A percentile compares a stretch with the other conserved stretches of the same genome.
These are phyloP conservation scores for Vanacampus margaritifer DNA, from an alignment of 2,113 vertebrate species.

Conservation along the genomic window DNA sequence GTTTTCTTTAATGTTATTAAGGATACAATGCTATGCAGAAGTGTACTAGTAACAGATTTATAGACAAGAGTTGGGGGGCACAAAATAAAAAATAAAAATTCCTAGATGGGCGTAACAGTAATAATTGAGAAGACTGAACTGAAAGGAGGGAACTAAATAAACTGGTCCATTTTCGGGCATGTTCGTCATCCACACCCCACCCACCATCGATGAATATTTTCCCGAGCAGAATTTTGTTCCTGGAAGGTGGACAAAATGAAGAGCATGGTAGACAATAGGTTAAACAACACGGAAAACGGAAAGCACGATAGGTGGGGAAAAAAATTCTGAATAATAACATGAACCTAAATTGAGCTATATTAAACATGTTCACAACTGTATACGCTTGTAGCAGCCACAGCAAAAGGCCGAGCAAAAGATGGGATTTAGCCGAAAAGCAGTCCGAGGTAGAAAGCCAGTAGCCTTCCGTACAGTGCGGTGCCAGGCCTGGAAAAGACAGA, in stretches of 20 bases:
- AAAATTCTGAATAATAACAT: background rate
- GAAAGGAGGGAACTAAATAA: background rate
- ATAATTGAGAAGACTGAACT: background rate
- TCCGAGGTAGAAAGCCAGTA: slow-evolving; percentile 40
- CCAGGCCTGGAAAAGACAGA: slow-evolving; percentile 38
- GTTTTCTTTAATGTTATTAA: no score
- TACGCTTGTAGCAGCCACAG: no score
- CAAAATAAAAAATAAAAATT: no score
- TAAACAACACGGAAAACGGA: background rate
- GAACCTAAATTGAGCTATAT: background rate
- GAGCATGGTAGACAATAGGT: background rate
- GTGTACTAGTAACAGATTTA: no score
- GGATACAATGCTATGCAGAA: no score
- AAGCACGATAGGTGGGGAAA: background rate
- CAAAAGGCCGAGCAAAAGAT: slow-evolving; percentile 21
- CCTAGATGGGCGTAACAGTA: no score
- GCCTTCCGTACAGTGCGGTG: slow-evolving; percentile 33
- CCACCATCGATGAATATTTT: no score
- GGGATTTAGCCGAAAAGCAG: slow-evolving; percentile 24
- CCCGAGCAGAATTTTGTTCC: no score
- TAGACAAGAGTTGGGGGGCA: no score
- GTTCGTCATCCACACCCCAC: no score
- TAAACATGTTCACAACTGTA: no score
- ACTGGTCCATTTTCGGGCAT: no score
- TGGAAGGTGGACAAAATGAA: background rate